Percentiles rank a stretch among this genome's conserved stretches.
These are phyloP conservation scores for Gallinago undulata DNA, from an alignment of 2,113 vertebrate species.

Conservation along the genomic window DNA sequence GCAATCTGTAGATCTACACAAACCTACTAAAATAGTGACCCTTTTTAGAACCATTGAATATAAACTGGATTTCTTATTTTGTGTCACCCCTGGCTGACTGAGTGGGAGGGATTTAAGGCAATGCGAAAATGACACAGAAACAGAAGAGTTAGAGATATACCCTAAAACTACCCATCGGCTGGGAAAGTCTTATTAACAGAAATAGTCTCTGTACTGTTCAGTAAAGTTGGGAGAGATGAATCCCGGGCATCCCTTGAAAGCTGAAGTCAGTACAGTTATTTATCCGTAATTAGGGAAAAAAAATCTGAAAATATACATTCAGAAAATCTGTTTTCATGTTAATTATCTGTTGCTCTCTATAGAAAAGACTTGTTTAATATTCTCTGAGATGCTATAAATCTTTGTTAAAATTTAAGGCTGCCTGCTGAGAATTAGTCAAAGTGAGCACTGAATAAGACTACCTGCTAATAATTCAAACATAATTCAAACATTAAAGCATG, in stretches of 20 bases:
- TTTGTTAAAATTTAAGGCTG: neutral
- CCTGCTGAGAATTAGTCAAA: conserved; percentile 13
- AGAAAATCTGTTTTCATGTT: neutral
- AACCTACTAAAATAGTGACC: neutral
- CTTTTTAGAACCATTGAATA: neutral
- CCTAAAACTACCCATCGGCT: neutral
- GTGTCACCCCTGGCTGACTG: neutral
- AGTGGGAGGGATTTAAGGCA: neutral
- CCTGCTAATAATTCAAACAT: neutral
- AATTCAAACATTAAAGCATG: conserved; percentile 9
- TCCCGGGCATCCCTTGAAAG: neutral
- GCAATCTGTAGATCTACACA: neutral
- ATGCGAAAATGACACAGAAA: neutral
- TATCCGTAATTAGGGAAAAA: neutral
- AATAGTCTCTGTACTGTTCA: neutral
- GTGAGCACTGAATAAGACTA: neutral
- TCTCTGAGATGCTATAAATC: neutral
- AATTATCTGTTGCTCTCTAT: conserved; percentile 17
- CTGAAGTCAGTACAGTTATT: neutral
- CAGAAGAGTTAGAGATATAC: neutral
- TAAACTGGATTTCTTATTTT: neutral
- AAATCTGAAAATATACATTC: neutral
- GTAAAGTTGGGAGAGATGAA: neutral
- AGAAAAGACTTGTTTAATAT: neutral
- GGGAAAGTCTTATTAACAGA: neutral